These are phyloP conservation scores for Notodonta ziczac DNA, from an alignment of 2,888 invertebrate species.

Conservation along the genomic window DNA sequence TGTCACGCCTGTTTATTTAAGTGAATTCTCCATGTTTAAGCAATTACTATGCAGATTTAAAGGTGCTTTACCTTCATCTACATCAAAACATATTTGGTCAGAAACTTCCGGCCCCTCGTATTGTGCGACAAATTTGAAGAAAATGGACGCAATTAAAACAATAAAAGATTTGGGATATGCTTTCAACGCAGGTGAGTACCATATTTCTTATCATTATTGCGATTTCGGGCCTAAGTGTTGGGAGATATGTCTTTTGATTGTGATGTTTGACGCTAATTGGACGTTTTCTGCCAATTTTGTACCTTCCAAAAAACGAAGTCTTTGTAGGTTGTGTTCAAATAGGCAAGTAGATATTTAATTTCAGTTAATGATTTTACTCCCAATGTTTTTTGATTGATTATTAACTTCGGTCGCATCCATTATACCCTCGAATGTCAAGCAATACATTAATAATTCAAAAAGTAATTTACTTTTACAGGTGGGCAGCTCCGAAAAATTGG, in stretches of 20 bases:
- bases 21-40: conserved; percentile 26
- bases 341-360: too few relatives aligned
- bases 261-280: too few relatives aligned
- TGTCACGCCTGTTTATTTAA: not conserved
- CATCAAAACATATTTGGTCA: conserved; percentile 31
- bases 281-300: too few relatives aligned
- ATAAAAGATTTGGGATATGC: conserved; percentile 83
- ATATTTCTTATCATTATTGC: not conserved
- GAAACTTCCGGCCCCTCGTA: conserved; percentile 23
- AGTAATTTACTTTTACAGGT: conserved; percentile 62
- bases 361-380: too few relatives aligned
- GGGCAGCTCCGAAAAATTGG: conserved; percentile 87
- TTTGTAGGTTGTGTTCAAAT: too few relatives aligned
- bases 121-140: conserved; percentile 22
- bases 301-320: too few relatives aligned
- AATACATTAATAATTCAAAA: too few relatives aligned
- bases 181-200: conserved; percentile 80
- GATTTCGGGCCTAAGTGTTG: too few relatives aligned
- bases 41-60: conserved; percentile 21
- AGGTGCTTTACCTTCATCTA: conserved; percentile 18
- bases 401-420: too few relatives aligned
- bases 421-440: too few relatives aligned
- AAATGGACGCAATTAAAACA: conserved; percentile 64
- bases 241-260: too few relatives aligned
- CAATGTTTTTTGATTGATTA: too few relatives aligned